Percentiles rank a stretch among this genome's conserved stretches.
Conservation (phyloP, 2,888 invertebrate species). For the Perdita meconis region DNA sequence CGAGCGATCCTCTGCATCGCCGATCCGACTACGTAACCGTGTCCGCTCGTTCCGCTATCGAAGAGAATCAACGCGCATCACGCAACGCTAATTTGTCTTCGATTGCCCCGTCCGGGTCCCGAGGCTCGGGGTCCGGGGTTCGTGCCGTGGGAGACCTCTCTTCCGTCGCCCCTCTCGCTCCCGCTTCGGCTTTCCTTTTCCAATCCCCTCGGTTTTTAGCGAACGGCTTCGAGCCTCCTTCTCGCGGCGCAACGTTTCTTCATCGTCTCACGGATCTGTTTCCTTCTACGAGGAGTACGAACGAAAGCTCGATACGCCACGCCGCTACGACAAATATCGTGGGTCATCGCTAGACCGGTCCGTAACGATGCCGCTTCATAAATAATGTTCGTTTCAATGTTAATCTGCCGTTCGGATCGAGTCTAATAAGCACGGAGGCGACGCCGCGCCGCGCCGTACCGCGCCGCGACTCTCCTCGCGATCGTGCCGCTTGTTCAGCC, state of each 20-base stretch:
- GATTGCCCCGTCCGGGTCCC: constrained; percentile 79
- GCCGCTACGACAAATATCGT: constrained; percentile 67
- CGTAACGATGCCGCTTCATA: constrained; percentile 81
- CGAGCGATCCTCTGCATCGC: constrained; percentile 32
- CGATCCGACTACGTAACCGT: constrained; percentile 72
- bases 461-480: background rate
- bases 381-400: constrained; percentile 83
- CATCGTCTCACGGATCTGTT: background rate
- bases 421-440: constrained; percentile 82
- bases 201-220: background rate
- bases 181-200: constrained; percentile 16
- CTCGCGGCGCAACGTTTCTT: background rate
- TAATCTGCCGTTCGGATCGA: constrained; percentile 82
- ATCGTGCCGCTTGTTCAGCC: background rate
- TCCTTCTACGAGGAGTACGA: background rate
- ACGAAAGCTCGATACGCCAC: background rate
- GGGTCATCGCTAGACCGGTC: constrained; percentile 78
- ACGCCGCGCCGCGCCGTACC: constrained; percentile 52
- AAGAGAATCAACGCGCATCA: constrained; percentile 83
- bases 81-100: constrained; percentile 84
- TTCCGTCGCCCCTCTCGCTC: constrained; percentile 21
- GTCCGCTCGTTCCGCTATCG: constrained; percentile 82
- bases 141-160: constrained; percentile 81
- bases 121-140: constrained; percentile 81
- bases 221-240: background rate